A percentile compares a stretch with the other conserved stretches of the same genome.
phyloP scores from a whole-genome alignment of 2,888 invertebrate genomes.

The Petrolisthes manimaculis region DNA sequence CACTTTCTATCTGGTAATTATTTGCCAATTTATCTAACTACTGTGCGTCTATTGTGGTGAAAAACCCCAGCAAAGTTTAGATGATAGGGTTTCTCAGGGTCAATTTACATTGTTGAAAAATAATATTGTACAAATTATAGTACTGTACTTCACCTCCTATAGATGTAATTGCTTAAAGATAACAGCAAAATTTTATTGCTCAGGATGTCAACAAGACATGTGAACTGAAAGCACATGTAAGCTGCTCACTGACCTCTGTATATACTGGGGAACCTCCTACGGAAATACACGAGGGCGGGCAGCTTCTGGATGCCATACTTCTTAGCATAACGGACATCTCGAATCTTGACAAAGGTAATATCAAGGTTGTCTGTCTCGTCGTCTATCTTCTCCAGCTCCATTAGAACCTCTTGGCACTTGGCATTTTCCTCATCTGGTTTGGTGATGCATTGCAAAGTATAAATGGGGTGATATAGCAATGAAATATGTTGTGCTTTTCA shows the following conservation, averaged over 20 bases:
- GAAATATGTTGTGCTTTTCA: not conserved
- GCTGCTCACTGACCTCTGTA: slow-evolving; percentile 79
- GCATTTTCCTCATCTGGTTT: slow-evolving; percentile 72
- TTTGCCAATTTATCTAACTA: too few relatives aligned
- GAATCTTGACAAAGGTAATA: slow-evolving; percentile 94
- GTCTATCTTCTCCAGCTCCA: slow-evolving; percentile 92
- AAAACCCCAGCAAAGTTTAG: too few relatives aligned
- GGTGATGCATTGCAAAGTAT: not conserved
- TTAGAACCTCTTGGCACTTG: slow-evolving; percentile 85
- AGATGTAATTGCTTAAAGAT: too few relatives aligned
- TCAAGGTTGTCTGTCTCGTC: slow-evolving; percentile 94
- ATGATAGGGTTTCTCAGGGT: too few relatives aligned
- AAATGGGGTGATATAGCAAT: not conserved
- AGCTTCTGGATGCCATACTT: slow-evolving; percentile 94
- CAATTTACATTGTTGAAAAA: too few relatives aligned
- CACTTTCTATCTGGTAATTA: too few relatives aligned
- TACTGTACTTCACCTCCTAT: too few relatives aligned
- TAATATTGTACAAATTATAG: too few relatives aligned
- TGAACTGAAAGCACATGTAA: too few relatives aligned
- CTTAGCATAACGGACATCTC: slow-evolving; percentile 88
- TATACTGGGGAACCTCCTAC: slow-evolving; percentile 91
- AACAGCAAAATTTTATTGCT: too few relatives aligned
- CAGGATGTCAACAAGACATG: too few relatives aligned
- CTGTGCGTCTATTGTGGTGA: too few relatives aligned
- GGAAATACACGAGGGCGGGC: slow-evolving; percentile 91